Conservation (phyloP, 2,113 vertebrate genomes). For the Galemys pyrenaicus region DNA sequence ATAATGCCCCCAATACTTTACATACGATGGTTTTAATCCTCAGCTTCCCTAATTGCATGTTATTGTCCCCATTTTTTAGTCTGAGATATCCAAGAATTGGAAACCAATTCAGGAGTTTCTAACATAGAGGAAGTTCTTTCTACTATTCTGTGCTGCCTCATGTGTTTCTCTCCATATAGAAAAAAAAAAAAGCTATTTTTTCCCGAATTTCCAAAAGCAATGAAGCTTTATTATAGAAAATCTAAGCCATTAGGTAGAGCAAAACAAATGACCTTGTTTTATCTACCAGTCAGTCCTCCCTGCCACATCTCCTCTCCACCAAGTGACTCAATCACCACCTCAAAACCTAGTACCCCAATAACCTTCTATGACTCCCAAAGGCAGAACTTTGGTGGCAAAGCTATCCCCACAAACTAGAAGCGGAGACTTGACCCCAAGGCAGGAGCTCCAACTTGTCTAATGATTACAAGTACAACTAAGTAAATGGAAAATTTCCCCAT, state of each 20-base stretch:
- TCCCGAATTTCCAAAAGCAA: background rate
- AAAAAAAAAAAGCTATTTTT: background rate
- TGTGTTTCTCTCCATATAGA: background rate
- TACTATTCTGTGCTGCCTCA: background rate
- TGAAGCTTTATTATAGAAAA: background rate
- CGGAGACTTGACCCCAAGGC: background rate
- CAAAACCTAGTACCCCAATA: background rate
- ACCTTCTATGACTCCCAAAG: background rate
- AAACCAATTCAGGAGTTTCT: background rate
- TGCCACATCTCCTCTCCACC: background rate
- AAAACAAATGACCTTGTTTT: background rate
- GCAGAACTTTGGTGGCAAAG: background rate
- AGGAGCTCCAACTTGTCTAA: background rate
- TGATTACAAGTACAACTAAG: background rate
- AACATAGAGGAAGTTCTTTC: background rate
- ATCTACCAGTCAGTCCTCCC: background rate
- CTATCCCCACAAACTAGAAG: background rate
- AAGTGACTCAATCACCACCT: background rate
- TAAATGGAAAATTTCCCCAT: background rate
- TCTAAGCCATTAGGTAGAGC: background rate
- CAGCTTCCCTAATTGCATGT: background rate
- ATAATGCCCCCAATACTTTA: background rate
- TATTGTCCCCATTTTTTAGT: background rate
- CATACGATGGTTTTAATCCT: background rate
- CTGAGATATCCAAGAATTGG: background rate